Evolutionary conservation across 1,140 invertebrate species (phyloP).

Genomic region (Ooceraea biroi): DNA sequence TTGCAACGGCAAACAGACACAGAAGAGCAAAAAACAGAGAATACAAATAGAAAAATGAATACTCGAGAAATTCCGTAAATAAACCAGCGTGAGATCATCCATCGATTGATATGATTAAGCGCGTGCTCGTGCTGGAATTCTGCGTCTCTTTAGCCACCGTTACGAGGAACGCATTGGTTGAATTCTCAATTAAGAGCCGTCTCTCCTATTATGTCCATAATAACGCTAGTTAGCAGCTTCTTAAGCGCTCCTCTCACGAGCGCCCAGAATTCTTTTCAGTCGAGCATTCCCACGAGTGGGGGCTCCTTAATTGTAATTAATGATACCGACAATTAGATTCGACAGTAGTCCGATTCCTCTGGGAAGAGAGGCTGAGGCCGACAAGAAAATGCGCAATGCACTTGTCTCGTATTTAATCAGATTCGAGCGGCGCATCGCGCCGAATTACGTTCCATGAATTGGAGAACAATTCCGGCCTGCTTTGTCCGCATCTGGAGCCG

Average conservation of each 20-base stretch:
- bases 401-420: conserved; percentile 59
- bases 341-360: conserved; percentile 62
- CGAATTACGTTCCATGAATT: conserved; percentile 14
- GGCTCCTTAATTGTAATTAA: conserved; percentile 72
- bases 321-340: conserved; percentile 66
- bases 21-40: not conserved
- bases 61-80: conserved; percentile 4
- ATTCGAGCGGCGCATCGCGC: conserved; percentile 11
- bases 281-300: conserved; percentile 67
- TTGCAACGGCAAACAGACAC: not conserved
- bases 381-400: conserved; percentile 24
- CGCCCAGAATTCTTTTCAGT: conserved; percentile 24
- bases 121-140: not conserved
- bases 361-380: conserved; percentile 38
- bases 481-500: not conserved
- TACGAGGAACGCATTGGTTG: conserved; percentile 11
- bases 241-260: conserved; percentile 55
- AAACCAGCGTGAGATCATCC: not conserved
- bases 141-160: not conserved
- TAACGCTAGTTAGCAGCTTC: conserved; percentile 53
- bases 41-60: not conserved
- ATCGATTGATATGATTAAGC: conserved; percentile 11
- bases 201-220: conserved; percentile 61
- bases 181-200: conserved; percentile 27
- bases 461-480: conserved; percentile 1